Conservation (phyloP, 2,888 invertebrate species). For the Campopleginae sp. region DNA sequence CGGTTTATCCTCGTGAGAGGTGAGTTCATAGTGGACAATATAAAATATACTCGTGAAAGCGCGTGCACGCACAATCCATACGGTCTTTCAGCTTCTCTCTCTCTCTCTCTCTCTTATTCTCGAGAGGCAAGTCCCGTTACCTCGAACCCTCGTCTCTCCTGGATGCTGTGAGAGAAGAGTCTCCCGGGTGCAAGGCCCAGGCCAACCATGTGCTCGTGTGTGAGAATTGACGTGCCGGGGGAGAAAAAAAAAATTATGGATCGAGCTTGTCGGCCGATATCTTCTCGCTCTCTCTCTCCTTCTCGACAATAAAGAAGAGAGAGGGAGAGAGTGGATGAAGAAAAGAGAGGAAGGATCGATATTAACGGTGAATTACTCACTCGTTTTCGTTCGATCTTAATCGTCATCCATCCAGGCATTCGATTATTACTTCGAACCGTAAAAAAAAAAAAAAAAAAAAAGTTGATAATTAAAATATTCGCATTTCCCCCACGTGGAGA, state of each 20-base stretch:
- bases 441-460: constrained; percentile 7
- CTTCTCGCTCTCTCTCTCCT: constrained; percentile 45
- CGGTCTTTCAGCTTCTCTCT: constrained; percentile 67
- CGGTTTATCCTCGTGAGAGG: constrained; percentile 1
- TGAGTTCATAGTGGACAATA: constrained; percentile 27
- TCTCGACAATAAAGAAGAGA: constrained; percentile 20
- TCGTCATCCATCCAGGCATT: constrained; percentile 47
- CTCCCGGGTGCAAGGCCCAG: constrained; percentile 31
- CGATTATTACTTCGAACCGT: constrained; percentile 6
- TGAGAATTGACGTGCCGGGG: constrained; percentile 60
- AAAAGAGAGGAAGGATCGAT: constrained; percentile 22
- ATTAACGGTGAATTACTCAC: constrained; percentile 61
- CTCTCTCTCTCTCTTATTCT: constrained; percentile 69
- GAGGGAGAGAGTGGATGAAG: background rate
- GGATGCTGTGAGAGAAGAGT: constrained; percentile 59
- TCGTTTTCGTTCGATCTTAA: constrained; percentile 60
- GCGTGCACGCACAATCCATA: constrained; percentile 65
- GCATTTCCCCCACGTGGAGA: background rate
- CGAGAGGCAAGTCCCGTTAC: constrained; percentile 80
- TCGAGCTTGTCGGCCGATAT: constrained; percentile 57
- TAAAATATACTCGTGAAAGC: constrained; percentile 50
- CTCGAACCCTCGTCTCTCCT: constrained; percentile 78
- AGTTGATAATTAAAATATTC: background rate
- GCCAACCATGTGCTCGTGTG: constrained; percentile 57
- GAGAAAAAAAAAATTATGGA: constrained; percentile 62